Conservation (phyloP, 2,113 vertebrate genomes). For the Gadus macrocephalus region DNA sequence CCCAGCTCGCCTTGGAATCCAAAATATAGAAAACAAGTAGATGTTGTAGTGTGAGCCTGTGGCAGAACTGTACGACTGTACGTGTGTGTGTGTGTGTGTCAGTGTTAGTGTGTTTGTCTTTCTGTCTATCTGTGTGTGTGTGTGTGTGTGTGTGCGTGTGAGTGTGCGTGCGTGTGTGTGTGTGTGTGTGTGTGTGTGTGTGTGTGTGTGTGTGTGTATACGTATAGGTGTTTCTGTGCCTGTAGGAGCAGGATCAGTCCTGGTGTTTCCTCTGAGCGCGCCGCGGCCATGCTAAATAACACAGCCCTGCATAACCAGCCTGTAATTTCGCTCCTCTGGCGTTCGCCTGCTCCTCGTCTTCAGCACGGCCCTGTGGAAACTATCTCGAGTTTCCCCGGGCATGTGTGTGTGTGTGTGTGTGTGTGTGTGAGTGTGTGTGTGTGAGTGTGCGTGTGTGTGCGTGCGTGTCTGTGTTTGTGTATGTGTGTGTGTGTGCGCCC, state of each 20-base stretch:
- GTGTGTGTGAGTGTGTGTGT: background rate
- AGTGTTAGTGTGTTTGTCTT: background rate
- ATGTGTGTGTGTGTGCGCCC: background rate
- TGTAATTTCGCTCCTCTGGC: conserved; percentile 58
- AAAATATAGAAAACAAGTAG: too few relatives aligned
- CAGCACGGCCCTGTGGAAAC: conserved; percentile 43
- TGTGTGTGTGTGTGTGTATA: background rate
- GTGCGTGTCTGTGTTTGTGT: too few relatives aligned
- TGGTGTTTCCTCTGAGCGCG: conserved; percentile 16
- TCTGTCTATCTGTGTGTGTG: too few relatives aligned
- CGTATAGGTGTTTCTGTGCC: background rate
- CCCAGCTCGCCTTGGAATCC: too few relatives aligned
- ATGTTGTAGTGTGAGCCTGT: too few relatives aligned
- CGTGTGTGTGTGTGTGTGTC: background rate
- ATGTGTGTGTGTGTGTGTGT: background rate
- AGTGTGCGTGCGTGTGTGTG: too few relatives aligned
- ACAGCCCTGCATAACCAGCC: conserved; percentile 49
- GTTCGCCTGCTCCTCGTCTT: conserved; percentile 18
- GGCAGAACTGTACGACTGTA: too few relatives aligned
- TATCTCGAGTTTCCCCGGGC: conserved; percentile 37
- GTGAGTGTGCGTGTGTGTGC: background rate
- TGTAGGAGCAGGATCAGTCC: background rate
- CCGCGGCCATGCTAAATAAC: conserved; percentile 45
- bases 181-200: background rate
- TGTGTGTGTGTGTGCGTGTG: background rate